Evolutionary conservation across 53 echinoderm and acorn worm genomes (phyloP).

Genomic region (Holothuria scabra): DNA sequence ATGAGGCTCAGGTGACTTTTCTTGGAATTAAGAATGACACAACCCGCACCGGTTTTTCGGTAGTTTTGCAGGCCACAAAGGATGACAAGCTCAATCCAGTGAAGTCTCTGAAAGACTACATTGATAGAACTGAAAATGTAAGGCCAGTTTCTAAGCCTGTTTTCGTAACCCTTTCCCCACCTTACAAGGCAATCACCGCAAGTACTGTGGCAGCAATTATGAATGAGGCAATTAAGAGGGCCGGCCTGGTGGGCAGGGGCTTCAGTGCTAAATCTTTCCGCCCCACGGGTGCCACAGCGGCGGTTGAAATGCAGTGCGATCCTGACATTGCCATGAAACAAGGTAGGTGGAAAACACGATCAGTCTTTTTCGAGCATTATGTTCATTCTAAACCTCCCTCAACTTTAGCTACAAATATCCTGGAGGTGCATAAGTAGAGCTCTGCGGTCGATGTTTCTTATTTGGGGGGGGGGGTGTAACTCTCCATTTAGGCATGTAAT

Average conservation of each 20-base stretch:
- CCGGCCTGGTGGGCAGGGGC: neutral
- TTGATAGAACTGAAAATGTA: constrained; percentile 10
- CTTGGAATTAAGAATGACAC: constrained; percentile 41
- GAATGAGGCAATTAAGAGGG: neutral
- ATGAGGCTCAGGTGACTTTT: neutral
- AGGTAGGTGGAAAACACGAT: neutral
- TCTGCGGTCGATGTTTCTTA: neutral
- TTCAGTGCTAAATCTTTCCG: neutral
- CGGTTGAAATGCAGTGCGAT: neutral
- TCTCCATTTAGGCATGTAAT: neutral
- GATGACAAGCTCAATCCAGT: constrained; percentile 29
- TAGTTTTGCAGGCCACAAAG: constrained; percentile 3
- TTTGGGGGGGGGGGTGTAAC: neutral
- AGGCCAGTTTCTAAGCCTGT: constrained; percentile 2
- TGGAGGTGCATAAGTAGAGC: neutral
- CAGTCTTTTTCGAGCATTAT: neutral
- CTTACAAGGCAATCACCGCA: constrained; percentile 14
- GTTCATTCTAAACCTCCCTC: neutral
- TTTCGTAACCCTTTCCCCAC: constrained; percentile 17
- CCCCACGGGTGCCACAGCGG: neutral
- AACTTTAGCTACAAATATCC: neutral
- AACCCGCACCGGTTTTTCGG: constrained; percentile 26
- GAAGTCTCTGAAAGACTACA: constrained; percentile 25
- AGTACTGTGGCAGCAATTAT: neutral
- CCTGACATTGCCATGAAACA: neutral